Evolutionary conservation across 2,113 vertebrate genomes (phyloP).

Genomic region (Rhea pennata): DNA sequence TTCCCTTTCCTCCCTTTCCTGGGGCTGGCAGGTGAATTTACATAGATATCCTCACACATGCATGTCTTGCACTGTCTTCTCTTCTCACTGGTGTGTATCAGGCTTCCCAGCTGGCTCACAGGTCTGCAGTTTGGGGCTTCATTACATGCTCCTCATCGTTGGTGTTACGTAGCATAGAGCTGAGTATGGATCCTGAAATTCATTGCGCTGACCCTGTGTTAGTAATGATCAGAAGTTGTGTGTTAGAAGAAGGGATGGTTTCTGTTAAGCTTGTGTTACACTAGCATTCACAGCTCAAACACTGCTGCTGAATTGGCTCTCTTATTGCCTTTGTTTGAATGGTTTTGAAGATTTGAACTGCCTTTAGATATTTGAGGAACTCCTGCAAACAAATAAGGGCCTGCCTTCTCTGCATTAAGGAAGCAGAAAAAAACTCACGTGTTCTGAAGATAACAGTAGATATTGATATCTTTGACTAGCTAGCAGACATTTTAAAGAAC

Average conservation of each 20-base stretch:
- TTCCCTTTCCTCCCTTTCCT: neutral
- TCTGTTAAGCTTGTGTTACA: neutral
- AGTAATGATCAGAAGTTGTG: neutral
- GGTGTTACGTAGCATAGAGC: neutral
- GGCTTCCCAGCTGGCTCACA: neutral
- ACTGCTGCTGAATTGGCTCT: neutral
- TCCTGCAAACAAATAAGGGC: neutral
- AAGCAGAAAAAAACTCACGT: neutral
- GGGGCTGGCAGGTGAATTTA: neutral
- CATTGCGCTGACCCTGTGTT: neutral
- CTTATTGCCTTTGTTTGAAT: neutral
- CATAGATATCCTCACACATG: neutral
- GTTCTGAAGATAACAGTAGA: neutral
- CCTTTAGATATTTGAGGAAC: neutral
- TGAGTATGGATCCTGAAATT: neutral
- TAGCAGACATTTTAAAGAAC: neutral
- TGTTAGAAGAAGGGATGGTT: neutral
- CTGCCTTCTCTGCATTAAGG: neutral
- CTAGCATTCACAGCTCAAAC: neutral
- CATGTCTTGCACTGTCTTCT: neutral
- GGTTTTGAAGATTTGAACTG: neutral
- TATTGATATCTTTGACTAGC: neutral
- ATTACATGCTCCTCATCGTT: neutral
- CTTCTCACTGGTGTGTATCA: neutral
- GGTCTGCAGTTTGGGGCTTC: neutral